Evolutionary conservation across 2,888 invertebrate genomes (phyloP).

Genomic region (Schizotus pectinicornis): DNA sequence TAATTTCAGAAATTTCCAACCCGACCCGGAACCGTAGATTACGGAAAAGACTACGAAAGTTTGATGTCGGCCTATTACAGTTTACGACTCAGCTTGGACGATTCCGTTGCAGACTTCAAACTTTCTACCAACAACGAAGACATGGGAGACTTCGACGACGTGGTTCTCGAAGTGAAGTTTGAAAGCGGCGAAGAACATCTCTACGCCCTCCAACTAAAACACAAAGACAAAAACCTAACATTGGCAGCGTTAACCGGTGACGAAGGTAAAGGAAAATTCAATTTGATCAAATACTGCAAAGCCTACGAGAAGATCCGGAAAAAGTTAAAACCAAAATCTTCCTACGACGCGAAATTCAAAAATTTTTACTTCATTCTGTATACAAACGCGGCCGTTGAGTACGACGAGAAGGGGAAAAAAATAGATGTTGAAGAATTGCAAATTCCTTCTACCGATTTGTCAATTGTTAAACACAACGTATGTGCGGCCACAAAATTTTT

Average conservation of each 20-base stretch:
- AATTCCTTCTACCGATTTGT: not conserved
- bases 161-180: not conserved
- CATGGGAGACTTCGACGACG: too few species aligned
- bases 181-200: not conserved
- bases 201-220: not conserved
- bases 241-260: too few species aligned
- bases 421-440: not conserved
- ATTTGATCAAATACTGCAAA: too few species aligned
- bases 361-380: conserved; percentile 2
- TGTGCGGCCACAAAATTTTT: not conserved
- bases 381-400: not conserved
- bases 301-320: not conserved
- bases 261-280: too few species aligned
- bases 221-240: too few species aligned
- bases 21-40: too few species aligned
- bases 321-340: not conserved
- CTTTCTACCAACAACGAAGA: too few species aligned
- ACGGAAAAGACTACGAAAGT: too few species aligned
- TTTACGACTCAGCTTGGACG: too few species aligned
- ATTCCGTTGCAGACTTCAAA: too few species aligned
- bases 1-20: too few species aligned
- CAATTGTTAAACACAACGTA: not conserved
- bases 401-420: conserved; percentile 1
- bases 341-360: not conserved
- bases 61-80: too few species aligned